Evolutionary conservation across 2,888 invertebrate species (phyloP).

Genomic region (Ptilodon capucinus): DNA sequence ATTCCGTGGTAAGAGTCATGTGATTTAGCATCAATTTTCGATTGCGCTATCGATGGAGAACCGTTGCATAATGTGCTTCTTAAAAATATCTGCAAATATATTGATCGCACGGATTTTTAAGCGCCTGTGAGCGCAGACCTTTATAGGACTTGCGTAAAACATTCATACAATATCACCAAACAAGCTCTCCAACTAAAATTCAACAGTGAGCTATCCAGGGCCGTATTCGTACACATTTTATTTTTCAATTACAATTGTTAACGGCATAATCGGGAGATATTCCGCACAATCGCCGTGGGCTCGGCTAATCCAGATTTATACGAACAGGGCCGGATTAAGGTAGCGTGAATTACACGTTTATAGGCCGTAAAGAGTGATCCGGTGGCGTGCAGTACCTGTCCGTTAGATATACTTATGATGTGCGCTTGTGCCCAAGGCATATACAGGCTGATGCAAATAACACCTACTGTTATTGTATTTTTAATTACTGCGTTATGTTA

Average conservation of each 20-base stretch:
- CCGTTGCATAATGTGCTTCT: too few relatives aligned
- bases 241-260: conserved; percentile 82
- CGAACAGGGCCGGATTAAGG: conserved; percentile 78
- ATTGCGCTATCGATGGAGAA: too few relatives aligned
- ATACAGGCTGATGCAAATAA: conserved; percentile 41
- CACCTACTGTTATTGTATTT: too few relatives aligned
- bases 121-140: too few relatives aligned
- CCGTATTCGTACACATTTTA: conserved; percentile 53
- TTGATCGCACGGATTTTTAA: too few relatives aligned
- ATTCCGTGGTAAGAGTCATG: too few relatives aligned
- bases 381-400: conserved; percentile 75
- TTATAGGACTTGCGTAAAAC: background rate
- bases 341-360: conserved; percentile 82
- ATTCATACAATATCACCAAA: conserved; percentile 8
- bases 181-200: conserved; percentile 19
- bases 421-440: conserved; percentile 44
- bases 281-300: conserved; percentile 71
- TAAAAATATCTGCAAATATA: too few relatives aligned
- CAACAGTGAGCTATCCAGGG: conserved; percentile 15
- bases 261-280: conserved; percentile 77
- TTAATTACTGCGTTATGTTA: too few relatives aligned
- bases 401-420: conserved; percentile 72
- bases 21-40: too few relatives aligned
- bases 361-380: conserved; percentile 82
- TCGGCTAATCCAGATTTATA: conserved; percentile 80